phyloP scores from a whole-genome alignment of 2,888 invertebrate genomes.

The Drosophila eohydei region DNA sequence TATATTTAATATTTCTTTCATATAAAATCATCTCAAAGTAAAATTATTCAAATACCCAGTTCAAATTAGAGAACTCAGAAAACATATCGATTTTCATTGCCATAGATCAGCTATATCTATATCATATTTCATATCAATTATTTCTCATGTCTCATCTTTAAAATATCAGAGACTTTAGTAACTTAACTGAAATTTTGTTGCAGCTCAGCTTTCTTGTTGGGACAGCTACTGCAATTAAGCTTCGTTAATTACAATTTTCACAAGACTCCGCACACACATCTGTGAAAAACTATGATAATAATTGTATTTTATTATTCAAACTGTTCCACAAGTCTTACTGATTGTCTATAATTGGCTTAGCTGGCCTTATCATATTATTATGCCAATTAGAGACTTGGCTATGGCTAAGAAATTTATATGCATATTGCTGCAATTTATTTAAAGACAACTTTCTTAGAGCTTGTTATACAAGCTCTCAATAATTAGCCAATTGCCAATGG shows the following conservation, averaged over 20 bases:
- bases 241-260: not conserved
- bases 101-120: no score
- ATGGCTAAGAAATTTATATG: not conserved
- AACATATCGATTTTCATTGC: no score
- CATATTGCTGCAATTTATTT: conserved; percentile 14
- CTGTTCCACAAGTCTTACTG: not conserved
- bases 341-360: conserved; percentile 4
- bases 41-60: no score
- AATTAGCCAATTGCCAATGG: conserved; percentile 59
- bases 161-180: no score
- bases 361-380: conserved; percentile 7
- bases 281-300: not conserved
- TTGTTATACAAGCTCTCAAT: conserved; percentile 35
- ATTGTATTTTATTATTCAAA: conserved; percentile 3
- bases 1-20: no score
- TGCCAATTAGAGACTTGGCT: conserved; percentile 11
- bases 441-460: conserved; percentile 33
- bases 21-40: no score
- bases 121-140: no score
- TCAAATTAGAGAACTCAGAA: no score
- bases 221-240: not conserved
- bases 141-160: no score
- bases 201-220: not conserved
- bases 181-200: no score
- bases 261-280: not conserved